phyloP scores from a whole-genome alignment of 2,797 vertebrate genomes.

The Arctocebus calabarensis region DNA sequence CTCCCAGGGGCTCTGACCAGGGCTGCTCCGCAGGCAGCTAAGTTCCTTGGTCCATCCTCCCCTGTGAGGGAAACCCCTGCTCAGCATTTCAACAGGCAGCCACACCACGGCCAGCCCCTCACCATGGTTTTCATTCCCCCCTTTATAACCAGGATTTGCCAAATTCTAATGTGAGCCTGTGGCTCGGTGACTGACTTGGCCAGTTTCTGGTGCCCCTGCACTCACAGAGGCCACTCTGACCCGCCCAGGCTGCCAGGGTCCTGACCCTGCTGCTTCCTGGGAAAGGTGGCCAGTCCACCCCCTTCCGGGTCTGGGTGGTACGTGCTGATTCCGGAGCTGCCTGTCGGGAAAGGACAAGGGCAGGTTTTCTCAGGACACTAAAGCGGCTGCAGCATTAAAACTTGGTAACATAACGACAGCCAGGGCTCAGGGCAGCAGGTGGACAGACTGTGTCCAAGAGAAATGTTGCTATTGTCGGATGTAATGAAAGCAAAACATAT shows the following conservation, averaged over 20 bases:
- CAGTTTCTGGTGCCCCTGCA: slow-evolving; percentile 50
- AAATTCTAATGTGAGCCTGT: neutral
- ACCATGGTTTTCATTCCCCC: neutral
- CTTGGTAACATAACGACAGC: fast-evolving
- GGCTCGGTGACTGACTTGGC: slow-evolving; percentile 32
- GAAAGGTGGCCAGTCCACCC: neutral
- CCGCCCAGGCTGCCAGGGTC: slow-evolving; percentile 36
- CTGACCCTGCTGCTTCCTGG: neutral
- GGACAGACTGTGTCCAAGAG: too few species aligned
- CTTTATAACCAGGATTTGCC: neutral
- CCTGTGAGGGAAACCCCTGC: neutral
- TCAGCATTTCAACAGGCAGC: neutral
- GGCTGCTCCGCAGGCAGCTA: neutral
- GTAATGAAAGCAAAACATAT: neutral
- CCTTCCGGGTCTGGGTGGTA: neutral
- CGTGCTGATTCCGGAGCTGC: neutral
- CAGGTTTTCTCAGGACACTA: fast-evolving
- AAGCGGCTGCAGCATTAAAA: neutral
- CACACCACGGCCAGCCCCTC: fast-evolving
- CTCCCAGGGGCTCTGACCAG: fast-evolving
- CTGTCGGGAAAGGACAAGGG: neutral
- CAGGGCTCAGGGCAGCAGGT: neutral
- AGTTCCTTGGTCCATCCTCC: too few species aligned
- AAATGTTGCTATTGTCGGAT: neutral
- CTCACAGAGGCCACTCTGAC: slow-evolving; percentile 1